Evolutionary conservation across 2,797 vertebrate species (phyloP), one percentile per base, ranked within the genome.

Genomic region (Brachyalestes nurse): DNA sequence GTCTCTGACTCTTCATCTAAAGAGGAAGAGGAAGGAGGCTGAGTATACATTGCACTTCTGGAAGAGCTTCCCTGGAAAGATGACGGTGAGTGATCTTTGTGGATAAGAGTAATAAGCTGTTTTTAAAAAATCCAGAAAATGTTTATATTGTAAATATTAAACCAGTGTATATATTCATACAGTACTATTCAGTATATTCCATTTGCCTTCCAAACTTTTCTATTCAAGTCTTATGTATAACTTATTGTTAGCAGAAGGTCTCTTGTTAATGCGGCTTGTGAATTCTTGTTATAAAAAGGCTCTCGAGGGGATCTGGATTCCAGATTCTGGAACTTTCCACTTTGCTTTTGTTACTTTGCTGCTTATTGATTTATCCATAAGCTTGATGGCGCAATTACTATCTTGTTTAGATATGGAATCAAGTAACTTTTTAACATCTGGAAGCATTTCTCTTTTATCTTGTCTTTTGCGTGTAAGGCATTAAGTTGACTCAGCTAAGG

Each of bases 21-120:
- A 94, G 92, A 95, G 94, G 80, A 97, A 93, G 87, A 95, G 92
- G 78, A 99, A 97, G 85, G 97, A 98, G 77, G 96, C 96, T 0
- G 97, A 99, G 28, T 97, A 94, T 87, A 99, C 97, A 0, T 93
- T 94, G 53, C 93, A 96, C 81, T 99, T 99, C 92, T 99, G 97
- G 97, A 99, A 96, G 93, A 98, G 94, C 73, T 99, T 99, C 88
- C 97, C 98, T 2, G 98, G 98, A 13, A 99, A 99, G 89, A 99
- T 99, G 98, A 99, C 97, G 82, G 98, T 99, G 87, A 90, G 88
- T 73, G 25, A 57, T 65, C 45, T 47, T 8, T 47, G 7, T 8
- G 45, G 12, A 47, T 47, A 47, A 47, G 45, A 47, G 2, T 47
- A 8, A 47, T 12, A 8, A 47, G 45, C 45, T 8, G 45, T 12